Evolutionary conservation across 2,113 vertebrate genomes (phyloP).

Genomic region (Neolamprologus kungweensis): DNA sequence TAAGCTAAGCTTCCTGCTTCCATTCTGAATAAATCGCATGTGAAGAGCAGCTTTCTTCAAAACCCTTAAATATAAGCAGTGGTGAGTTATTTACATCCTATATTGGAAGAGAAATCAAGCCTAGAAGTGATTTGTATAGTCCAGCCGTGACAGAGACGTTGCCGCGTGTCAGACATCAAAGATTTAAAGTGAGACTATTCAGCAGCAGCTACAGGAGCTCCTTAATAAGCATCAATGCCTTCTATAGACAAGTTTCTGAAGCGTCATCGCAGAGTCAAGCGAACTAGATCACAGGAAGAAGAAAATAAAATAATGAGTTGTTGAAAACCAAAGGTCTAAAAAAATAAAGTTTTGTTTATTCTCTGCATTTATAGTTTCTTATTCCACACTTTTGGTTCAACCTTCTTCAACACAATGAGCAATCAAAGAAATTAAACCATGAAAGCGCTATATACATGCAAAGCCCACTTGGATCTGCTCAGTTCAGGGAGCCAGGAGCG

Average conservation of each 20-base stretch:
- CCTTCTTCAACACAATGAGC: conserved; percentile 56
- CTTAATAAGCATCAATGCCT: conserved; percentile 49
- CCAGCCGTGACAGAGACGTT: conserved; percentile 30
- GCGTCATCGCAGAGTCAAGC: conserved; percentile 31
- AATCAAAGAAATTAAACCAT: conserved; percentile 58
- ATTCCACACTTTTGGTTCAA: conserved; percentile 62
- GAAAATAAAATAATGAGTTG: conserved; percentile 30
- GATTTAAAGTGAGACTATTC: conserved; percentile 38
- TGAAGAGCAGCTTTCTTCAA: conserved; percentile 4
- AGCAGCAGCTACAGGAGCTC: conserved; percentile 46
- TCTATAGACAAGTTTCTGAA: conserved; percentile 42
- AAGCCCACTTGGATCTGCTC: conserved; percentile 42
- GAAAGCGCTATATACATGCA: conserved; percentile 71
- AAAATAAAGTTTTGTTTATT: conserved; percentile 80
- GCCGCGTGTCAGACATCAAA: conserved; percentile 21
- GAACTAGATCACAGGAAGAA: conserved; percentile 31
- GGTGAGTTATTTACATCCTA: conserved; percentile 67
- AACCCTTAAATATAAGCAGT: conserved; percentile 49
- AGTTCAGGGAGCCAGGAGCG: conserved; percentile 39
- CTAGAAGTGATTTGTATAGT: conserved; percentile 38
- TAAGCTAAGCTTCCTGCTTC: conserved; percentile 5
- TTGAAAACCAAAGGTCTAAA: conserved; percentile 67
- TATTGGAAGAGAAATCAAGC: conserved; percentile 23
- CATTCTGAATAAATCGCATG: conserved; percentile 23
- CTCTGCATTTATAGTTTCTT: conserved; percentile 65